Evolutionary conservation across 2,888 invertebrate species (phyloP), one percentile per base, ranked within the genome.

Genomic region (Limnephilus marmoratus): DNA sequence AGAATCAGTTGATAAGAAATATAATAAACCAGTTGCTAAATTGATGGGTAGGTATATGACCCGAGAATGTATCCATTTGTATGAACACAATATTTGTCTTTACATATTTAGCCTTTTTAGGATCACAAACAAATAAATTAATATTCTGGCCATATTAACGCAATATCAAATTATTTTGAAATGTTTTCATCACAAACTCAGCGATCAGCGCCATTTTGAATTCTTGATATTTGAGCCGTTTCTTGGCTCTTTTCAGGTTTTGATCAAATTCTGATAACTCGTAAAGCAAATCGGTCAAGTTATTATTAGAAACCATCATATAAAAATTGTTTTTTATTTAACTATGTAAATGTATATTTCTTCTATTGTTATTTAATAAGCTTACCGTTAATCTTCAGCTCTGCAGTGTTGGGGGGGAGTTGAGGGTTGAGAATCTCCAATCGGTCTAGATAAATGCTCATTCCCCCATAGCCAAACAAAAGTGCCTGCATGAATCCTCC

Each of bases 401-500:
- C 90, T 1, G 92, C 94, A 5, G 94, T 94, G 82, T 93, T 93
- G 9, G 94, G 94, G 85, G 94, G 94, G 24, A 94, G 80, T 68
- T 87, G 90, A 18, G 94, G 94, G 41, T 94, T 94, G 13, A 91
- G 93, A 11, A 94, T 93, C 93, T 94, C 94, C 94, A 94, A 93
- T 86, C 93, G 93, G 91, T 94, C 94, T 24, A 94, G 94, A 80
- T 94, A 94, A 93, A 95, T 95, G 24, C 95, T 94, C 15, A 95
- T 93, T 13, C 95, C 95, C 1, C 94, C 95, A 93, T 95, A 95
- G 87, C 95, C 95, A 89, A 95, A 94, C 68, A 95, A 94, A 1
- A 95, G 93, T 0, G 95, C 94, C 92, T 95, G 95, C 29, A 95
- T 93, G 93, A 95, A 95, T 45, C 95, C 95, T 24, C 95, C 95